phyloP scores from a whole-genome alignment of 2,888 invertebrate genomes.

The Argyresthia albistria region DNA sequence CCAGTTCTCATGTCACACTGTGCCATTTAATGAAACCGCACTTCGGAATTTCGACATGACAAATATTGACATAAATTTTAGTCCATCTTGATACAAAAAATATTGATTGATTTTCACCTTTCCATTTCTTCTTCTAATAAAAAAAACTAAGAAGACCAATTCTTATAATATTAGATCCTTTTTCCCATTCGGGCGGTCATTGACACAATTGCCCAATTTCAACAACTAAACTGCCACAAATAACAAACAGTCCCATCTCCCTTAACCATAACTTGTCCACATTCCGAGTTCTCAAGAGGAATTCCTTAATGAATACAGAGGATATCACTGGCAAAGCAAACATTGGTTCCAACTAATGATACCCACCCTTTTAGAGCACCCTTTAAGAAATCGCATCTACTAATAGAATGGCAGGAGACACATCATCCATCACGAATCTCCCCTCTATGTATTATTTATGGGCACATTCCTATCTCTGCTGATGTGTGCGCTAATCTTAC shows the following conservation, averaged over 20 bases:
- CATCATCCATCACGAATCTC: conserved; percentile 64
- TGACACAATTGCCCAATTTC: no score
- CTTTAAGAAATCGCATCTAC: conserved; percentile 61
- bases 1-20: not conserved
- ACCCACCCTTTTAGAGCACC: conserved; percentile 51
- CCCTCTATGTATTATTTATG: conserved; percentile 69
- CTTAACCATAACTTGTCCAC: conserved; percentile 5
- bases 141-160: no score
- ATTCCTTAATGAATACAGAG: conserved; percentile 41
- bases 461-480: conserved; percentile 36
- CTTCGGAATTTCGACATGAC: not conserved
- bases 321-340: conserved; percentile 53
- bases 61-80: conserved; percentile 1
- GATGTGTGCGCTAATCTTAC: conserved; percentile 57
- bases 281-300: conserved; percentile 18
- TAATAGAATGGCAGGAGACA: conserved; percentile 62
- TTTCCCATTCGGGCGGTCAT: no score
- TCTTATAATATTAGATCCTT: no score
- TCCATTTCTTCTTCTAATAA: no score
- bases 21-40: not conserved
- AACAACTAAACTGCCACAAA: no score
- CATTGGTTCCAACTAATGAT: conserved; percentile 57
- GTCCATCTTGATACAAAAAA: no score
- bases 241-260: not conserved
- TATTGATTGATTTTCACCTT: no score